A percentile compares a stretch with the other conserved stretches of the same genome.
phyloP scores from a whole-genome alignment of 2,888 invertebrate genomes.

The Hirtodrosophila cameraria region DNA sequence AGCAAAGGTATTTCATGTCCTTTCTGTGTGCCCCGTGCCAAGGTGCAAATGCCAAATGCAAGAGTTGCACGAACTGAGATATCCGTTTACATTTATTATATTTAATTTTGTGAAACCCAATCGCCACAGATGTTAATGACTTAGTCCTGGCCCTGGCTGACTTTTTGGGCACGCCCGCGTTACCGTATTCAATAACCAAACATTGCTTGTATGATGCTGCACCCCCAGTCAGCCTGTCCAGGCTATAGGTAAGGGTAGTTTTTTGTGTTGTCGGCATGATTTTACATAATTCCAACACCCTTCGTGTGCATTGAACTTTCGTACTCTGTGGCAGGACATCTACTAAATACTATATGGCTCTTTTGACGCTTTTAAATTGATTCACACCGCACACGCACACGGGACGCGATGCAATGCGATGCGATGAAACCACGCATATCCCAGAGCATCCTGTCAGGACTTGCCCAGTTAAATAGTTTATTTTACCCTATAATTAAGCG shows the following conservation, averaged over 20 bases:
- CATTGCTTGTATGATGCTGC: conserved; percentile 46
- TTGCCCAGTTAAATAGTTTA: background rate
- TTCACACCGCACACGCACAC: conserved; percentile 75
- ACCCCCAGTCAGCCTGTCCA: conserved; percentile 22
- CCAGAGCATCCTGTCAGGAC: conserved; percentile 25
- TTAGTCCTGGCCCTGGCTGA: conserved; percentile 45
- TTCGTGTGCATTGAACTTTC: conserved; percentile 55
- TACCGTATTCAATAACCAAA: conserved; percentile 50
- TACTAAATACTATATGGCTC: conserved; percentile 64
- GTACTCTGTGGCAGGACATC: conserved; percentile 63
- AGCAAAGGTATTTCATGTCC: conserved; percentile 50
- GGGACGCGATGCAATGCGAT: conserved; percentile 8
- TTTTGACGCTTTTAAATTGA: conserved; percentile 78
- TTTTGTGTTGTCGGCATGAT: conserved; percentile 60
- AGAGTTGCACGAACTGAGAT: conserved; percentile 55
- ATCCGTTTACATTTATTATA: conserved; percentile 65
- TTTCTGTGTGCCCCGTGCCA: conserved; percentile 61
- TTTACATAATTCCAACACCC: conserved; percentile 73
- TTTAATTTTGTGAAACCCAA: conserved; percentile 48
- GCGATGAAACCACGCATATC: conserved; percentile 8
- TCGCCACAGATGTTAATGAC: conserved; percentile 72
- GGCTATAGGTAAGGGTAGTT: conserved; percentile 57
- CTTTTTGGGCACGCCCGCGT: conserved; percentile 63
- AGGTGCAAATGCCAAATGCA: conserved; percentile 75
- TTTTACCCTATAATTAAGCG: conserved; percentile 33